These are phyloP conservation scores for Hipposideros larvatus DNA, from an alignment of 2,797 vertebrate genomes.

Conservation along the genomic window DNA sequence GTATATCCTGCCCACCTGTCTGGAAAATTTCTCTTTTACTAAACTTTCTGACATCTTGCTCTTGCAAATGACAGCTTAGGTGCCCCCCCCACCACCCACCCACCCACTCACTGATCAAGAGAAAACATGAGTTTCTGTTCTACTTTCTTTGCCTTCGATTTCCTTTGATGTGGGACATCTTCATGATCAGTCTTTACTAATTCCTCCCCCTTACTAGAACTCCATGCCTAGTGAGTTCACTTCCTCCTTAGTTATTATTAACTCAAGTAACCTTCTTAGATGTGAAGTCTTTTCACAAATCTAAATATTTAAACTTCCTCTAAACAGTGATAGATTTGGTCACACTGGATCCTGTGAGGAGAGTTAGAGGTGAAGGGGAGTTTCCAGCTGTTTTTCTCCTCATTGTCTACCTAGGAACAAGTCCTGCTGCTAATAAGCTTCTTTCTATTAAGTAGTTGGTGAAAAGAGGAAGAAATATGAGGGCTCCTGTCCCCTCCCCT, in stretches of 20 bases:
- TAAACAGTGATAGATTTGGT: neutral
- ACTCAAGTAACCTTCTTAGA: neutral
- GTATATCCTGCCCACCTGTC: neutral
- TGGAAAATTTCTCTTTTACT: neutral
- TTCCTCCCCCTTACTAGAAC: neutral
- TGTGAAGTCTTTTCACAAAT: neutral
- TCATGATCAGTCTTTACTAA: neutral
- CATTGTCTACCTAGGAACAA: neutral
- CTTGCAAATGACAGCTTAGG: neutral
- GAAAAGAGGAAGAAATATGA: neutral
- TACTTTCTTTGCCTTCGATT: neutral
- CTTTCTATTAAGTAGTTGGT: neutral
- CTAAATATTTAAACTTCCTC: neutral
- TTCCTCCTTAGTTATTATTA: neutral
- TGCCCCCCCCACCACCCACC: too few relatives aligned
- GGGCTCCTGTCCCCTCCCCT: neutral
- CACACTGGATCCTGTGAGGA: neutral
- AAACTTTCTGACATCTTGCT: neutral
- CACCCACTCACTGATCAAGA: neutral
- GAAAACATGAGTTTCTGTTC: neutral
- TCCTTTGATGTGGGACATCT: neutral
- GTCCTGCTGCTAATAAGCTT: neutral
- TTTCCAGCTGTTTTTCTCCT: neutral
- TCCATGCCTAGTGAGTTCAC: neutral
- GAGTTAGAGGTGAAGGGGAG: neutral